Conservation (phyloP, 2,113 vertebrate species). For the Cottus gobio region DNA sequence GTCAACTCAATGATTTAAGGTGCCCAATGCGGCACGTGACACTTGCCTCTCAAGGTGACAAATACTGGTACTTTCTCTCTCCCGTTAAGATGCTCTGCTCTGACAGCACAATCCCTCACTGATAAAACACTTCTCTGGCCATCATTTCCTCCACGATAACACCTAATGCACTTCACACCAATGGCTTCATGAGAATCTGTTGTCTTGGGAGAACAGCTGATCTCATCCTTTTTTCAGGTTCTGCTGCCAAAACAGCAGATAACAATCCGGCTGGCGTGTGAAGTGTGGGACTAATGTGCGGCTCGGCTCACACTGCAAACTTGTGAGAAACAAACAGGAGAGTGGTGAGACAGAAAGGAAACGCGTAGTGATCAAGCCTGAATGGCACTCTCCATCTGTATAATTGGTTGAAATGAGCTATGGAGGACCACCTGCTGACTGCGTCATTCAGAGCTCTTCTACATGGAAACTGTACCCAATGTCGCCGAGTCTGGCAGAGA, state of each 20-base stretch:
- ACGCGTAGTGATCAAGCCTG: constrained; percentile 56
- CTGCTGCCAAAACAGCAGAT: constrained; percentile 40
- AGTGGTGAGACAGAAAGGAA: constrained; percentile 32
- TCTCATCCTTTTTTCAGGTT: constrained; percentile 40
- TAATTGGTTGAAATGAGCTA: constrained; percentile 76
- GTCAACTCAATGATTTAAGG: constrained; percentile 48
- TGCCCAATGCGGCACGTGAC: background rate
- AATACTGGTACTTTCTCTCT: constrained; percentile 17
- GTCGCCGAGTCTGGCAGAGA: constrained; percentile 31
- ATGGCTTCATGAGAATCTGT: constrained; percentile 34
- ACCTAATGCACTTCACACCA: constrained; percentile 13
- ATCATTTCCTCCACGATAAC: constrained; percentile 43
- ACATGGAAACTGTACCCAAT: constrained; percentile 57
- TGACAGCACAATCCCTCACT: constrained; percentile 46
- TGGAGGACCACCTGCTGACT: constrained; percentile 68
- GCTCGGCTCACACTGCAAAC: constrained; percentile 34
- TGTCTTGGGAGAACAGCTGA: constrained; percentile 41
- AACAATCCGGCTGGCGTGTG: constrained; percentile 55
- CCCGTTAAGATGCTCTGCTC: constrained; percentile 10
- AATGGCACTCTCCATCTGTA: constrained; percentile 48
- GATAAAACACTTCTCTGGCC: constrained; percentile 33
- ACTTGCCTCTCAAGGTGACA: constrained; percentile 25
- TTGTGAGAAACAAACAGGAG: constrained; percentile 38
- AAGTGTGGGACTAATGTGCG: constrained; percentile 50
- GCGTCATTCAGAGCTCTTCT: constrained; percentile 59